Base-by-base conservation (phyloP, 1,140 invertebrate genomes). In the Thaumetopoea pityocampa region DNA sequence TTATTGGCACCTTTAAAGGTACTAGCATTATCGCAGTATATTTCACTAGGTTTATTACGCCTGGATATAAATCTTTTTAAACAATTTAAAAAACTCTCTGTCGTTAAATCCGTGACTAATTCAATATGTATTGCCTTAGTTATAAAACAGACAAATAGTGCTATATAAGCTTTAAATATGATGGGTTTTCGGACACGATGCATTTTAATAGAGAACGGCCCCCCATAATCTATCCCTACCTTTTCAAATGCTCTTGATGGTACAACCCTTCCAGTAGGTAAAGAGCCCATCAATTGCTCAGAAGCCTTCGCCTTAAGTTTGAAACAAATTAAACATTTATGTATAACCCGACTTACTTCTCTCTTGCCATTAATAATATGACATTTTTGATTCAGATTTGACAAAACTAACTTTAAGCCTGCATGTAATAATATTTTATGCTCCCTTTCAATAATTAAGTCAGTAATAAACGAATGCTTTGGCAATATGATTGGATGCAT, bases 1-100 rank as follows among this genome's bases (percentile, higher is more conserved):
- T 28, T 26, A 6, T 30, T 18, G n/a, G 35, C 43, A n/a, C 34
- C 32, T 17, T 22, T 34, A 27, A 41, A 42, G 24, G 42, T 46
- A 20, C 32, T 45, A 1, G 40, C 50, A 19, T 40, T 37, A 19
- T 51, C 35, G 22, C 42, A 42, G 16, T 36, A 49, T 3, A 49
- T 15, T 3, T 41, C n/a, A 19, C 24, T 18, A 4, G 44, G 50
- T 5, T 5, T 5, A 14, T 14, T 14, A 2, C 26, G 5, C 2
- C 26, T 4, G 4, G 11, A 5, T 11, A 28, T 28, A 5, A 28
- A 14, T 7, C 26, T 14, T 4, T 14, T 12, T 2, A 28, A 14
- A 14, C 10, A 4, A 5, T 11, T 14, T 11, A 28, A 2, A 7
- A 28, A 5, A 6, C n/a, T 5, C n/a, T 12, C 1, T 7, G 26